Evolutionary conservation across 2,797 vertebrate species (phyloP).

Genomic region (Brachyalestes nurse): DNA sequence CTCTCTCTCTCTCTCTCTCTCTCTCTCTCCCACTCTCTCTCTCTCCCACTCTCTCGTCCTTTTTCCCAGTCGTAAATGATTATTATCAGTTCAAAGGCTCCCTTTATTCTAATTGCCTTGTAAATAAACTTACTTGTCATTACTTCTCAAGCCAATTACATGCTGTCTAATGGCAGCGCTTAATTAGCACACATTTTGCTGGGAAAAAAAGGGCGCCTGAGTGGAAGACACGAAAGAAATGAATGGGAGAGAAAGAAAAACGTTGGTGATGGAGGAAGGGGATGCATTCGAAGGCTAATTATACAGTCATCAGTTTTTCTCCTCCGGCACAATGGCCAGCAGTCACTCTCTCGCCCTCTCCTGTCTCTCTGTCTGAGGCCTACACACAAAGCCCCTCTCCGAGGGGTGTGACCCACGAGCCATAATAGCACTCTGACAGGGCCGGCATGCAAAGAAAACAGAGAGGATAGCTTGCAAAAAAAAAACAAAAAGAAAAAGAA

Average conservation of each 20-base stretch:
- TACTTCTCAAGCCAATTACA: constrained; percentile 88
- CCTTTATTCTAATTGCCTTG: constrained; percentile 86
- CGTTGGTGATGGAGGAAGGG: constrained; percentile 67
- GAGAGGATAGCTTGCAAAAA: constrained; percentile 64
- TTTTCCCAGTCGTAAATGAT: constrained; percentile 75
- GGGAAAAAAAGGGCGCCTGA: constrained; percentile 66
- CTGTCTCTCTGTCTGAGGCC: constrained; percentile 63
- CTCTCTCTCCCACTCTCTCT: constrained; percentile 15
- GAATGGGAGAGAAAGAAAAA: constrained; percentile 66
- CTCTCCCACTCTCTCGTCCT: constrained; percentile 5
- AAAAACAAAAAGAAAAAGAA: constrained; percentile 56
- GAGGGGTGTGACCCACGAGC: constrained; percentile 74
- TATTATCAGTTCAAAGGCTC: constrained; percentile 82
- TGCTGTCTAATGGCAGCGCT: constrained; percentile 84
- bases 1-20: not conserved
- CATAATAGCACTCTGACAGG: constrained; percentile 76
- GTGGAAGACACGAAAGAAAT: constrained; percentile 64
- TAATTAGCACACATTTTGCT: constrained; percentile 84
- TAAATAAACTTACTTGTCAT: constrained; percentile 89
- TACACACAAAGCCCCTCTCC: constrained; percentile 76
- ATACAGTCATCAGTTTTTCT: constrained; percentile 78
- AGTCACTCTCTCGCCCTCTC: constrained; percentile 65
- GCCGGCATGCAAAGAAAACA: constrained; percentile 64
- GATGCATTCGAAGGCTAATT: constrained; percentile 77
- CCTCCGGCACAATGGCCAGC: constrained; percentile 71